A percentile compares a stretch with the other conserved stretches of the same genome.
These are phyloP conservation scores for Achroia grisella DNA, from an alignment of 1,140 invertebrate genomes.

Conservation along the genomic window DNA sequence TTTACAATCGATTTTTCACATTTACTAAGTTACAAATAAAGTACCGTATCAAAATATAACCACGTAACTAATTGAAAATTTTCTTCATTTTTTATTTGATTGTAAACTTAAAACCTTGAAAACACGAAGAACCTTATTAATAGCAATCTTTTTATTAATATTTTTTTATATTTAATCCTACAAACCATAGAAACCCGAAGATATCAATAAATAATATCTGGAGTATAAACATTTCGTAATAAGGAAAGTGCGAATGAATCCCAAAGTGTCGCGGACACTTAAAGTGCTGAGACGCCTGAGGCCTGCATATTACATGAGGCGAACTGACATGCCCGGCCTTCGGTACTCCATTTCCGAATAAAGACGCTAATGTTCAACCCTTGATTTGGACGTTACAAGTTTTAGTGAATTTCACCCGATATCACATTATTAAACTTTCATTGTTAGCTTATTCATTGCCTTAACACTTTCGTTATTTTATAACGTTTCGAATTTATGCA, in stretches of 20 bases:
- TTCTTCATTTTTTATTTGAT: no score
- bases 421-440: constrained; percentile 26
- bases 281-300: constrained; percentile 7
- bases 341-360: background rate
- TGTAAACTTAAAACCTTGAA: no score
- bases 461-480: background rate
- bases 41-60: no score
- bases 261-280: constrained; percentile 6
- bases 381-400: constrained; percentile 18
- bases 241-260: background rate
- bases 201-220: no score
- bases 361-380: constrained; percentile 22
- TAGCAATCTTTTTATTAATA: no score
- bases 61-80: no score
- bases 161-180: background rate
- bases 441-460: constrained; percentile 14
- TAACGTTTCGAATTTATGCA: no score
- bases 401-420: constrained; percentile 8
- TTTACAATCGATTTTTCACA: no score
- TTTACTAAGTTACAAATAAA: no score
- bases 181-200: background rate
- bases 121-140: no score
- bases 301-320: constrained; percentile 22
- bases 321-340: constrained; percentile 12
- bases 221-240: background rate